Percentiles rank a stretch among this genome's conserved stretches.
Conservation (phyloP, 2,888 invertebrate genomes). For the Amphipyra berbera region DNA sequence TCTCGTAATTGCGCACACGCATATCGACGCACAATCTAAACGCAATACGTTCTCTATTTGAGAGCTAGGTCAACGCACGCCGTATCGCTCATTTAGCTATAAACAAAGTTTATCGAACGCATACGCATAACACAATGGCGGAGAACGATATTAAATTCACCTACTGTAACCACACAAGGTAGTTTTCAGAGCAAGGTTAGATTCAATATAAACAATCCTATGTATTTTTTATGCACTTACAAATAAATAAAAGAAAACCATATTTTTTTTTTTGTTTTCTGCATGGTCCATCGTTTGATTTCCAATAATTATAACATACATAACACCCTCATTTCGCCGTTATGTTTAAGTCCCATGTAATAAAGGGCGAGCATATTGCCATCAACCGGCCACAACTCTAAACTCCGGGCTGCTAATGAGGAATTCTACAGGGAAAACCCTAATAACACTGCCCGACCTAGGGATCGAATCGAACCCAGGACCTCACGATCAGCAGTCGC, state of each 20-base stretch:
- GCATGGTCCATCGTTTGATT: no score
- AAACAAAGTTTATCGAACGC: slow-evolving; percentile 88
- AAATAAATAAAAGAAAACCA: not conserved
- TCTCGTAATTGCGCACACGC: slow-evolving; percentile 71
- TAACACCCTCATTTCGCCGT: no score
- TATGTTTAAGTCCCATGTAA: no score
- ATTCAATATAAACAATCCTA: slow-evolving; percentile 31
- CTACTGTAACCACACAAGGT: slow-evolving; percentile 65
- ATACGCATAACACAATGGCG: slow-evolving; percentile 78
- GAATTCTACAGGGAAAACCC: no score
- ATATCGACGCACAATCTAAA: slow-evolving; percentile 75
- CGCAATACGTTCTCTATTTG: slow-evolving; percentile 77
- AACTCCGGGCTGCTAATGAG: no score
- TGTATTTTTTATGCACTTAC: not conserved
- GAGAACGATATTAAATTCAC: slow-evolving; percentile 79
- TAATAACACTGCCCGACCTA: no score
- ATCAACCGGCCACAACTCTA: no score
- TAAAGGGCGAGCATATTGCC: no score
- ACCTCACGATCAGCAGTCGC: no score
- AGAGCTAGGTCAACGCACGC: slow-evolving; percentile 79
- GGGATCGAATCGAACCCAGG: no score
- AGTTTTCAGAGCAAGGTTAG: slow-evolving; percentile 64
- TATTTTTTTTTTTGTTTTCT: no score
- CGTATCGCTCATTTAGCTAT: slow-evolving; percentile 86
- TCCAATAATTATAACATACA: no score